phyloP scores from a whole-genome alignment of 2,113 vertebrate genomes.

The Forbesichthys papilliferus region DNA sequence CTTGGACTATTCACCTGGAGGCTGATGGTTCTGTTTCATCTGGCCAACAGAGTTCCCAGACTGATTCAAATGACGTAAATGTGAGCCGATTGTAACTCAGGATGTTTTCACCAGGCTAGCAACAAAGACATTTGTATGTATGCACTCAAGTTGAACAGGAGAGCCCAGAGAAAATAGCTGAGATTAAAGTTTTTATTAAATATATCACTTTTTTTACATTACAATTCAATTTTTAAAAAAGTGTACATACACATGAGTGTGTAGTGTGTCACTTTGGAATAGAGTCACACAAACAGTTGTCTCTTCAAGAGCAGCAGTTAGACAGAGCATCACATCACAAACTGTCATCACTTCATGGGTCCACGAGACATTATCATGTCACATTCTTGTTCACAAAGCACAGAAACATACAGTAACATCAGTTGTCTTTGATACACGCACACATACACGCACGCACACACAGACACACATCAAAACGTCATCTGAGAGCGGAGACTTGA shows the following conservation, averaged over 20 bases:
- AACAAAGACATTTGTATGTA: background rate
- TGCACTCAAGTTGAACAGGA: constrained; percentile 18
- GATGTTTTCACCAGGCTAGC: background rate
- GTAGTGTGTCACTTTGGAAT: constrained; percentile 76
- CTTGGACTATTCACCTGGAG: no score
- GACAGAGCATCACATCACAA: constrained; percentile 40
- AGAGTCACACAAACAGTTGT: constrained; percentile 55
- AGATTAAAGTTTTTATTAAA: constrained; percentile 77
- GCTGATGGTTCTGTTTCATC: no score
- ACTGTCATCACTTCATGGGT: constrained; percentile 10
- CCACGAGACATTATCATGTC: constrained; percentile 38
- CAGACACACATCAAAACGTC: constrained; percentile 25
- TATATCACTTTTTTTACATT: constrained; percentile 71
- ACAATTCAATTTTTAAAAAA: constrained; percentile 74
- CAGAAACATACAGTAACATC: constrained; percentile 43
- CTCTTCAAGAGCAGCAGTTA: constrained; percentile 73
- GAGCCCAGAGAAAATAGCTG: constrained; percentile 26
- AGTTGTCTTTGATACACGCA: constrained; percentile 40
- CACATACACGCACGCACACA: background rate
- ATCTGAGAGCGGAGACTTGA: constrained; percentile 60
- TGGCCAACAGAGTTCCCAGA: no score
- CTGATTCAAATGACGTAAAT: no score
- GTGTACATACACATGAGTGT: constrained; percentile 68
- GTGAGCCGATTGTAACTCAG: no score
- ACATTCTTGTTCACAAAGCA: constrained; percentile 54